Percentiles rank a stretch among this genome's conserved stretches.
Conservation (phyloP, 2,113 vertebrate species). For the Regulus satrapa region DNA sequence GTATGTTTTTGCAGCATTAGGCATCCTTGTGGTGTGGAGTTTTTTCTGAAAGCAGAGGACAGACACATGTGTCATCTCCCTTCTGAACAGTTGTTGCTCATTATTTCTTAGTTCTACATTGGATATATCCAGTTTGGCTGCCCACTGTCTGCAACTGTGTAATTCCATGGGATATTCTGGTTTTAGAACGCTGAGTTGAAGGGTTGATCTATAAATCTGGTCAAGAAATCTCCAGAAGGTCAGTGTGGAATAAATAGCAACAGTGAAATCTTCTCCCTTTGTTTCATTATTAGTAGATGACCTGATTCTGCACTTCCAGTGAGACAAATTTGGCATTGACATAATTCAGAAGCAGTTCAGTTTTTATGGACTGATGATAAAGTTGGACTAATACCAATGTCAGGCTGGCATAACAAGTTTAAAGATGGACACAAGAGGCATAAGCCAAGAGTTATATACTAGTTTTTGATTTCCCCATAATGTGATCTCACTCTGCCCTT, state of each 20-base stretch:
- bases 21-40: background rate
- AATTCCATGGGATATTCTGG: background rate
- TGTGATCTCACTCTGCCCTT: background rate
- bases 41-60: background rate
- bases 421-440: background rate
- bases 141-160: fast-evolving
- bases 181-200: background rate
- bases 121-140: background rate
- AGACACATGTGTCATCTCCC: background rate
- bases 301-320: constrained; percentile 1
- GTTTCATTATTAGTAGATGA: background rate
- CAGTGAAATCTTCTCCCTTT: background rate
- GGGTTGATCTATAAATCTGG: background rate
- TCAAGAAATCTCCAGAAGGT: background rate
- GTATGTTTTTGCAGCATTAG: background rate
- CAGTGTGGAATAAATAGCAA: background rate
- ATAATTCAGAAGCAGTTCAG: background rate
- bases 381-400: background rate
- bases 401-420: background rate
- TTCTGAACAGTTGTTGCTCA: background rate
- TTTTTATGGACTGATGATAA: background rate
- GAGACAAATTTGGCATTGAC: background rate
- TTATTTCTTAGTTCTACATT: background rate
- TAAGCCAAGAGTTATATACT: background rate
- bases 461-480: background rate